Percentiles rank a stretch among this genome's conserved stretches.
Conservation (phyloP, 2,888 invertebrate species). For the Orthosia gothica region DNA sequence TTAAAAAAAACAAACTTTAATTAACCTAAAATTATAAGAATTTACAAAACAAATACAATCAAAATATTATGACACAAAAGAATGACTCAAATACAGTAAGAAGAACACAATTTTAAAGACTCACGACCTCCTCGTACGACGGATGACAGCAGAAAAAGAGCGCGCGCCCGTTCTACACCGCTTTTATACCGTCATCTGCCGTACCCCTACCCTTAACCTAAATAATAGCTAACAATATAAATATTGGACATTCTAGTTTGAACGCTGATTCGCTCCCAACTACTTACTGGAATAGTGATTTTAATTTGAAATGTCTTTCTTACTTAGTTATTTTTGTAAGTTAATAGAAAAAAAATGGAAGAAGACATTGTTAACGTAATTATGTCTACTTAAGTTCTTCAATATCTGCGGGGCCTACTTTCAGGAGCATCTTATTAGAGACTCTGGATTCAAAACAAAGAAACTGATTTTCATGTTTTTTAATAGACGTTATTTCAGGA, state of each 20-base stretch:
- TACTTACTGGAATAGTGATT: conserved; percentile 13
- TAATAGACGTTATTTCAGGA: not conserved
- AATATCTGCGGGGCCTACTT: conserved; percentile 8
- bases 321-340: conserved; percentile 5
- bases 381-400: not conserved
- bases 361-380: not conserved
- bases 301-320: conserved; percentile 29
- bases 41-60: too few relatives aligned
- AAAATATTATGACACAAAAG: too few relatives aligned
- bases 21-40: too few relatives aligned
- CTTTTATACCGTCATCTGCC: too few relatives aligned
- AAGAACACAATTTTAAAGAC: too few relatives aligned
- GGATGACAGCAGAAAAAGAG: too few relatives aligned
- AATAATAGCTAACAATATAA: too few relatives aligned
- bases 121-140: too few relatives aligned
- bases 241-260: conserved; percentile 35
- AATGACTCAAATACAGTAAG: too few relatives aligned
- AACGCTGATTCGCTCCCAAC: conserved; percentile 12
- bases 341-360: not conserved
- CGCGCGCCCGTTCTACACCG: too few relatives aligned
- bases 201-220: too few relatives aligned
- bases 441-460: not conserved
- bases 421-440: not conserved
- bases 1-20: too few relatives aligned
- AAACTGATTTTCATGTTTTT: not conserved